Base-by-base conservation (phyloP, 1,140 invertebrate species). In the Onthophagus taurus region DNA sequence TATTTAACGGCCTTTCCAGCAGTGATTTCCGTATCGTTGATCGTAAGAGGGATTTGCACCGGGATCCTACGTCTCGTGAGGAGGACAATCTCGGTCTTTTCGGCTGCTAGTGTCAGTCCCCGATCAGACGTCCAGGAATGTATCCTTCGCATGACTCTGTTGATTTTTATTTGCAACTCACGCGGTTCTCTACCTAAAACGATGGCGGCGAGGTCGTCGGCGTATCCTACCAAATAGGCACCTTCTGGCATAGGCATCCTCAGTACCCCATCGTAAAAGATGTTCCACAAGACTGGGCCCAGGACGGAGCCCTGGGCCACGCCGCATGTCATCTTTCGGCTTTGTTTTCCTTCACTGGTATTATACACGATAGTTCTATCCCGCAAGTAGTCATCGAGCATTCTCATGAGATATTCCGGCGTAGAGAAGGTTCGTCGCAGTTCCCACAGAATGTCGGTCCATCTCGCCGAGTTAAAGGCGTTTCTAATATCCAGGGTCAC, bases 271-370 rank as follows among this genome's bases (percentile, higher is more conserved):
- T 65, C 58, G 19, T 63, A 64, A 0, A 44, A 34, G 1, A 51
- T 30, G 21, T 61, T 61, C 60, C 60, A 65, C 1, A 65, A 44
- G 17, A 55, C 47, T 0, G 58, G 60, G 0, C 61, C 59, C 0
- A 61, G 36, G 1, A 61, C 47, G 4, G 54, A 59, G 0, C 58
- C 59, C 38, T 66, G 59, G 0, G 64, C 53, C 1, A 54, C 51
- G 2, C 53, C 51, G 6, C 17, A 29, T 35, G 9, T 21, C n/a
- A 26, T 20, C 4, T n/a, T 2, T 13, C 14, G 8, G 8, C 7
- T n/a, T 8, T 29, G 13, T 2, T 16, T 16, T 31, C 29, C 39
- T 19, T 19, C 17, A 16, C 13, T 49, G 21, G 24, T 39, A 13
- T 24, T 23, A 17, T 39, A 37, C 2, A 50, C 35, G 7, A 45